Percentiles rank a stretch among this genome's conserved stretches.
phyloP scores from a whole-genome alignment of 2,113 vertebrate genomes.

The Serilophus lunatus region DNA sequence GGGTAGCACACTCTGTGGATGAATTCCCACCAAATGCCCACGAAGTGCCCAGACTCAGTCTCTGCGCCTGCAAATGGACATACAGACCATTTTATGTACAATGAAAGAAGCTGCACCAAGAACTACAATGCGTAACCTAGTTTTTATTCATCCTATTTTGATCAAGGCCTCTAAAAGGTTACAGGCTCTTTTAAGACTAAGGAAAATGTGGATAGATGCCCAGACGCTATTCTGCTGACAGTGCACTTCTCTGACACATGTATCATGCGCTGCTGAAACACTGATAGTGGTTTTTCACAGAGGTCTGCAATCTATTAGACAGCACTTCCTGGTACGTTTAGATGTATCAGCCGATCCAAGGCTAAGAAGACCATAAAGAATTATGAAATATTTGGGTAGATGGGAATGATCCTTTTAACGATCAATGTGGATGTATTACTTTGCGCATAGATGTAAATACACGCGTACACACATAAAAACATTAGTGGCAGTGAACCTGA shows the following conservation, averaged over 20 bases:
- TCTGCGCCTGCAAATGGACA: constrained; percentile 32
- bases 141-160: constrained; percentile 62
- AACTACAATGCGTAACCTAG: constrained; percentile 50
- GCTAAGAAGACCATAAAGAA: constrained; percentile 71
- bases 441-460: neutral
- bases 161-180: constrained; percentile 69
- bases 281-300: constrained; percentile 62
- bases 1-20: neutral
- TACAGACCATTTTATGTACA: constrained; percentile 16
- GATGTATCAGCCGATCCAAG: constrained; percentile 64
- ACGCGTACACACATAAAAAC: neutral
- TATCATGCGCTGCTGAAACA: constrained; percentile 46
- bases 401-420: constrained; percentile 6
- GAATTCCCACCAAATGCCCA: neutral
- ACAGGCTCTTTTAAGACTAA: constrained; percentile 73
- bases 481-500: neutral
- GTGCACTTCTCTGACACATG: constrained; percentile 69
- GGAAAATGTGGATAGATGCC: constrained; percentile 71
- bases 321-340: constrained; percentile 61
- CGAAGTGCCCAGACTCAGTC: constrained; percentile 44
- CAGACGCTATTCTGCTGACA: constrained; percentile 73
- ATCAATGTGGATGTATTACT: neutral
- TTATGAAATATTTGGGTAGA: constrained; percentile 59
- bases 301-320: constrained; percentile 78
- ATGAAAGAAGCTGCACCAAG: constrained; percentile 51